Percentiles rank a stretch among this genome's conserved stretches.
Conservation (phyloP, 2,888 invertebrate species). For the Uloborus plumipes region DNA sequence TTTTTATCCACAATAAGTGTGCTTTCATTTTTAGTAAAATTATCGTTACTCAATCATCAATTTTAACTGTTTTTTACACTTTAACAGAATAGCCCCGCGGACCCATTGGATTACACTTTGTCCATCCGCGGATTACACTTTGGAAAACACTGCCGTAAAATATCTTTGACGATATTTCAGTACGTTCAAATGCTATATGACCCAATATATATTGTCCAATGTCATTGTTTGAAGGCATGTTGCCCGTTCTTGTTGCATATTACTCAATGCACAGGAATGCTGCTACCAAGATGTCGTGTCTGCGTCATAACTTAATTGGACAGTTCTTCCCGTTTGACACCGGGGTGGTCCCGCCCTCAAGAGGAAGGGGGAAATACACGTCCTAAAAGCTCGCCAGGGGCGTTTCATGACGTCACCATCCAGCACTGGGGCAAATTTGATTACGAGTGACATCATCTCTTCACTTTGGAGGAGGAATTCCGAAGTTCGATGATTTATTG, state of each 20-base stretch:
- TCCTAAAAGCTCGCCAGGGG: constrained; percentile 41
- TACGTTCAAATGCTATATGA: no score
- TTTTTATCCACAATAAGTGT: no score
- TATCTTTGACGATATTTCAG: no score
- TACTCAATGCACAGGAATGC: constrained; percentile 20
- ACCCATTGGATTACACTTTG: no score
- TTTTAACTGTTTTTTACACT: no score
- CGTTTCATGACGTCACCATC: constrained; percentile 41
- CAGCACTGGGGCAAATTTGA: constrained; percentile 45
- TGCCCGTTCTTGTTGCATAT: not conserved
- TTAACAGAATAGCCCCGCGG: no score
- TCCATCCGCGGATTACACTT: no score
- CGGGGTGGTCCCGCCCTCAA: not conserved
- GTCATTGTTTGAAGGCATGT: no score
- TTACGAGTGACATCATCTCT: constrained; percentile 49
- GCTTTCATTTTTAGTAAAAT: no score
- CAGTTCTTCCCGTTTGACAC: constrained; percentile 8
- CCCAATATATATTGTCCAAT: no score
- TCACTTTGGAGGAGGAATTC: constrained; percentile 16
- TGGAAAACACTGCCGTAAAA: no score
- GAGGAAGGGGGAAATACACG: constrained; percentile 7
- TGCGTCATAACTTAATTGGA: constrained; percentile 41
- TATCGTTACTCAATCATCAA: no score
- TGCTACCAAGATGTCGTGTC: not conserved
- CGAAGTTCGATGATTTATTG: constrained; percentile 35